Evolutionary conservation across 2,797 vertebrate species (phyloP).

Genomic region (Poecile montanus): DNA sequence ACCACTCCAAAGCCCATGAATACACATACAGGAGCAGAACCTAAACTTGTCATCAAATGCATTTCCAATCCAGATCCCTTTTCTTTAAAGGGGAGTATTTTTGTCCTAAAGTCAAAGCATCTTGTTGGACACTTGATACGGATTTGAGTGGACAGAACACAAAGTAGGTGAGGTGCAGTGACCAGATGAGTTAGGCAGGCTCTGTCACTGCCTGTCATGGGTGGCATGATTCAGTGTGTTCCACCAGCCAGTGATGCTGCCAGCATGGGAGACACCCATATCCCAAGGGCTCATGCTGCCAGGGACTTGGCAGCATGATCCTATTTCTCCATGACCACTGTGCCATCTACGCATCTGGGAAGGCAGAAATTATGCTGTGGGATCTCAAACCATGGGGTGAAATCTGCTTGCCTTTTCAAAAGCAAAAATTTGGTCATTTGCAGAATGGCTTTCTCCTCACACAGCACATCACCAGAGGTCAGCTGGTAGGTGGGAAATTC

Average conservation of each 20-base stretch:
- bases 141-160: background rate
- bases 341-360: background rate
- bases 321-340: background rate
- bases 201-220: background rate
- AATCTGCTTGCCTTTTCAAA: background rate
- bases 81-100: background rate
- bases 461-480: background rate
- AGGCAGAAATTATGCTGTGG: background rate
- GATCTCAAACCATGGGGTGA: background rate
- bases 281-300: background rate
- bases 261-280: background rate
- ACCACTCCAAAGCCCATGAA: background rate
- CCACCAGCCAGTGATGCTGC: background rate
- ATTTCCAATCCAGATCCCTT: background rate
- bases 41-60: background rate
- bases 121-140: background rate
- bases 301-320: rapidly evolving
- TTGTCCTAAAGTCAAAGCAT: background rate
- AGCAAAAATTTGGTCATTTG: background rate
- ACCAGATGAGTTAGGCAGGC: background rate
- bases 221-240: background rate
- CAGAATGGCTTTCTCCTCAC: rapidly evolving
- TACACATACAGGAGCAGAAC: background rate
- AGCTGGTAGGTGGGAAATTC: background rate
- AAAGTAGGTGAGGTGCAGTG: background rate